A percentile compares a stretch with the other conserved stretches of the same genome.
Evolutionary conservation across 2,888 invertebrate species (phyloP).

Genomic region (Brachycybe producta): DNA sequence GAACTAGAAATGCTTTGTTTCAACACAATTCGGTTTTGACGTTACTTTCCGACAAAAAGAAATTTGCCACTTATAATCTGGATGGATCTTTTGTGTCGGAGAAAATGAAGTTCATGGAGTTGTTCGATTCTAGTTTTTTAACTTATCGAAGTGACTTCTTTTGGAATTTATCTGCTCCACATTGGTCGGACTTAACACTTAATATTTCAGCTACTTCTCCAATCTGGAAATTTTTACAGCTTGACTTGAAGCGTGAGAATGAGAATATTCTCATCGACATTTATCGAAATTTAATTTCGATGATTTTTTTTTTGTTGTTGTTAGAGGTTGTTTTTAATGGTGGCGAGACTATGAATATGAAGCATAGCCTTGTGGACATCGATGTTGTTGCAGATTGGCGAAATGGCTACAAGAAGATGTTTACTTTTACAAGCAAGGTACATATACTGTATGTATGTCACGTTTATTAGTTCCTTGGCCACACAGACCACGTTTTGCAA

Average conservation of each 20-base stretch:
- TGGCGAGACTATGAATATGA: constrained; percentile 6
- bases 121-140: too few relatives aligned
- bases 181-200: not conserved
- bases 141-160: too few relatives aligned
- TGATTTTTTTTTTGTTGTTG: not conserved
- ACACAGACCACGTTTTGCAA: too few relatives aligned
- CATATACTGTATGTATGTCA: too few relatives aligned
- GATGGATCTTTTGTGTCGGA: too few relatives aligned
- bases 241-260: constrained; percentile 16
- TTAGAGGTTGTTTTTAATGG: not conserved
- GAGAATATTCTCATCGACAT: not conserved
- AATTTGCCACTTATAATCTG: too few relatives aligned
- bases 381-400: constrained; percentile 1
- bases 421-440: constrained; percentile 12
- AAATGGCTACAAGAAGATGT: constrained; percentile 2
- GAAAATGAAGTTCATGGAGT: too few relatives aligned
- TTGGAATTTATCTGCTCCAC: too few relatives aligned
- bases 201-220: constrained; percentile 15
- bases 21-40: too few relatives aligned
- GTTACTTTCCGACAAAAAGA: too few relatives aligned
- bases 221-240: constrained; percentile 8
- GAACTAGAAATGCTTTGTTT: too few relatives aligned
- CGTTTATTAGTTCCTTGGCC: too few relatives aligned
- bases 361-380: constrained; percentile 9
- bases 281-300: not conserved